Evolutionary conservation across 1,140 invertebrate species (phyloP), one percentile per base, ranked within the genome.

Genomic region (Drosophila persimilis): DNA sequence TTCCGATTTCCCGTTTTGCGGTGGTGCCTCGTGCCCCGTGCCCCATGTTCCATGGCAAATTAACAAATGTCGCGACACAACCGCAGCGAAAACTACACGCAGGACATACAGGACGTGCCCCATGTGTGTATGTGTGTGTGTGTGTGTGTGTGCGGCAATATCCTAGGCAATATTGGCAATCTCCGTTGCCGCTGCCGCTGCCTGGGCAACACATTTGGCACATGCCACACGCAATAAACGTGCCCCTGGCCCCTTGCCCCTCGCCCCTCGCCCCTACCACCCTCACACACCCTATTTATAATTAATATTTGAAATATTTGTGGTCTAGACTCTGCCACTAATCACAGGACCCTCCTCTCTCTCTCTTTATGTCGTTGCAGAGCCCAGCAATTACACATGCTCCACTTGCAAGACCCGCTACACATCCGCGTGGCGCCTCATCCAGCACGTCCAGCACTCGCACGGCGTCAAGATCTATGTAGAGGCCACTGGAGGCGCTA

Each of bases 401-500:
- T 97, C 95, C 15, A 98, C 98, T 35, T 99, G 98, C 92, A 98
- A 98, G 76, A 95, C 96, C 55, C 94, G 96, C 45, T 94, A 97
- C 54, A 94, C 95, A 74, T 98, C 98, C 22, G 97, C 98, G 0
- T 99, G 98, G 98, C 94, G 95, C 47, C 93, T 99, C 67, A 94
- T 99, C 9, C 97, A 99, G 91, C 98, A 99, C 90, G 97, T 97
- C 15, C 98, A 99, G 92, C 96, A 96, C 73, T 94, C 95, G 50
- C 98, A 99, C 91, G 98, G 98, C 17, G 95, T 98, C 63, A 97
- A 98, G 91, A 97, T 99, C 75, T 99, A 98, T 92, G 94, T 96
- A 26, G 96, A 97, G 57, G 31, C 78, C n/a, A 52, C 74, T 0
- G 57, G 69, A 0, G 56, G 53, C 15, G 62, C 43, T 59, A 86